Conservation (phyloP, 2,888 invertebrate genomes). For the Erpobdella octoculata region DNA sequence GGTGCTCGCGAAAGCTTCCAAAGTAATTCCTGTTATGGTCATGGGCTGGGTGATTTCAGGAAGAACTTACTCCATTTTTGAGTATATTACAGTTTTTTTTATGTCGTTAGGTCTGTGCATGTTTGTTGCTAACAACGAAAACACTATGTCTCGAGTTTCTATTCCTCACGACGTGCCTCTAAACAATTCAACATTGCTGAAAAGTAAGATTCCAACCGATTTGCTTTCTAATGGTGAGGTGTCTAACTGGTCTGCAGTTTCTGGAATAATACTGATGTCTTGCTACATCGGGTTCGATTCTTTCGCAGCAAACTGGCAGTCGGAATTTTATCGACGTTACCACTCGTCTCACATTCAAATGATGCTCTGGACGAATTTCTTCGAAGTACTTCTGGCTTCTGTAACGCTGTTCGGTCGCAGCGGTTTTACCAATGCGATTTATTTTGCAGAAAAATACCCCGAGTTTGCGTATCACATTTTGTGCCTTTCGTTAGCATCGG, state of each 20-base stretch:
- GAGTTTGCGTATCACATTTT: conserved; percentile 70
- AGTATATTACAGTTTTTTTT: conserved; percentile 79
- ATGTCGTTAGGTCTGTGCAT: conserved; percentile 87
- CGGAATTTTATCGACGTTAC: conserved; percentile 72
- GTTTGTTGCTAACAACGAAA: conserved; percentile 64
- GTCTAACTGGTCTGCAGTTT: conserved; percentile 50
- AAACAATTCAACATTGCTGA: background rate
- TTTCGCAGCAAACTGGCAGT: conserved; percentile 99
- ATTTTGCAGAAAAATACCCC: conserved; percentile 70
- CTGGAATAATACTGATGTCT: conserved; percentile 74
- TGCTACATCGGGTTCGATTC: conserved; percentile 90
- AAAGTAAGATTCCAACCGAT: background rate
- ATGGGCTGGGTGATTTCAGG: conserved; percentile 88
- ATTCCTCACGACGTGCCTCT: background rate
- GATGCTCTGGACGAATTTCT: conserved; percentile 93
- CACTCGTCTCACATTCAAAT: conserved; percentile 75
- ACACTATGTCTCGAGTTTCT: conserved; percentile 49
- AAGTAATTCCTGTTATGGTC: conserved; percentile 74
- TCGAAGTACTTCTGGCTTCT: conserved; percentile 78
- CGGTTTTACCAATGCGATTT: conserved; percentile 65
- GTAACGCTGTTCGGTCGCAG: conserved; percentile 78
- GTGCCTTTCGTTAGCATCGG: conserved; percentile 78
- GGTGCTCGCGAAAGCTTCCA: conserved; percentile 80
- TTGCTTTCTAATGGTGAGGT: background rate
- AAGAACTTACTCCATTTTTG: conserved; percentile 76